Evolutionary conservation across 1,140 invertebrate species (phyloP).

Genomic region (Panonychus citri): DNA sequence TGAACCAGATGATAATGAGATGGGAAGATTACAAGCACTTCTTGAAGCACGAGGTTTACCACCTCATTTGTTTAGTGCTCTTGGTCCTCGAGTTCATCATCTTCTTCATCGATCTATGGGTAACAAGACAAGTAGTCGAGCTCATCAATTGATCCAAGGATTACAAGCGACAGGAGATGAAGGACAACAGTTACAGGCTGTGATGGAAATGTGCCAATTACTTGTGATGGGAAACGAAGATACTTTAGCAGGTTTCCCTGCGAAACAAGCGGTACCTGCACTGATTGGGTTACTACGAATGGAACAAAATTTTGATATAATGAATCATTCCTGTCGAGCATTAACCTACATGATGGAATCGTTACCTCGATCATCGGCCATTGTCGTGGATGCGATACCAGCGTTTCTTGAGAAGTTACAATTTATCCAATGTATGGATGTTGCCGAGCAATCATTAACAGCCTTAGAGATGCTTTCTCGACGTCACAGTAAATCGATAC

Average conservation of each 20-base stretch:
- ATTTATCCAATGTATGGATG: slow-evolving; percentile 96
- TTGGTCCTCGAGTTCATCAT: slow-evolving; percentile 91
- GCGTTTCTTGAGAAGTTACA: slow-evolving; percentile 85
- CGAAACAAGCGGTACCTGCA: slow-evolving; percentile 88
- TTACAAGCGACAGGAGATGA: slow-evolving; percentile 83
- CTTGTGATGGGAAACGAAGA: slow-evolving; percentile 99
- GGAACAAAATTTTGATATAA: slow-evolving; percentile 98
- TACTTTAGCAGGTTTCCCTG: slow-evolving; percentile 86
- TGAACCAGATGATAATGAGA: slow-evolving; percentile 22
- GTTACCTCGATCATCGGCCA: slow-evolving; percentile 74
- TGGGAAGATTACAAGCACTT: slow-evolving; percentile 31
- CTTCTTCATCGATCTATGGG: slow-evolving; percentile 76
- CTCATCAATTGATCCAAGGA: slow-evolving; percentile 73
- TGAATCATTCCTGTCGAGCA: slow-evolving; percentile 95
- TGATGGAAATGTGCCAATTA: slow-evolving; percentile 96
- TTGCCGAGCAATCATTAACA: slow-evolving; percentile 86
- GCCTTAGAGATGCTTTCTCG: slow-evolving; percentile 87
- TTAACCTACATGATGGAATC: slow-evolving; percentile 99
- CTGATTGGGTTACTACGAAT: slow-evolving; percentile 63
- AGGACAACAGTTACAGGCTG: slow-evolving; percentile 83
- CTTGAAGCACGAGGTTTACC: slow-evolving; percentile 80
- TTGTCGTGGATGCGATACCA: slow-evolving; percentile 88
- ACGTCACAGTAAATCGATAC: slow-evolving; percentile 82
- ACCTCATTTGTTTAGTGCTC: slow-evolving; percentile 76
- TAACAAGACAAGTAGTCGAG: slow-evolving; percentile 45